A percentile compares a stretch with the other conserved stretches of the same genome.
Conservation (phyloP, 2,113 vertebrate genomes). For the Tinamus guttatus region DNA sequence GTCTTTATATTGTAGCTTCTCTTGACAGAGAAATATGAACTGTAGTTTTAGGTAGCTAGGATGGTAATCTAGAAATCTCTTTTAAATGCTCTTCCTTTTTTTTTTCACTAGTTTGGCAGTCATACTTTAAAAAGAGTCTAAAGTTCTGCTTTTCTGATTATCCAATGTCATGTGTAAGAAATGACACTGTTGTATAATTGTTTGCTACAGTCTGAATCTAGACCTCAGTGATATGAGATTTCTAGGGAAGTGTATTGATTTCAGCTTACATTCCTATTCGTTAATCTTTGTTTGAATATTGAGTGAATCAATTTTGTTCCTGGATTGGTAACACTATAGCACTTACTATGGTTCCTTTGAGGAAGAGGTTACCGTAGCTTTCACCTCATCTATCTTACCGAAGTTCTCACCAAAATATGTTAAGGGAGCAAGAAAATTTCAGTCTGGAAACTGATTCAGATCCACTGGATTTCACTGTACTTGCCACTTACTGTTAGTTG, state of each 20-base stretch:
- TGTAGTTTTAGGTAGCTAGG: not conserved
- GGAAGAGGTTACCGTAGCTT: not conserved
- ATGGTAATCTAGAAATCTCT: not conserved
- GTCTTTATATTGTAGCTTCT: not conserved
- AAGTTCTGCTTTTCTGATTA: not conserved
- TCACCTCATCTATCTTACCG: not conserved
- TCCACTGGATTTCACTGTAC: not conserved
- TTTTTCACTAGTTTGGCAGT: not conserved
- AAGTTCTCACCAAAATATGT: not conserved
- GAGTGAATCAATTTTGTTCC: not conserved
- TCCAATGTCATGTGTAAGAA: not conserved
- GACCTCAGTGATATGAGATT: not conserved
- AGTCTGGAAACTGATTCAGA: not conserved
- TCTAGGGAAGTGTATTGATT: not conserved
- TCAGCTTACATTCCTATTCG: not conserved
- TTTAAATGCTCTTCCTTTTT: not conserved
- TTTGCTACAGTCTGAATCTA: not conserved
- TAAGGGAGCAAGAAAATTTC: not conserved
- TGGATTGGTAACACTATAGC: not conserved
- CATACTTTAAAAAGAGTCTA: not conserved
- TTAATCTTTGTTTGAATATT: not conserved
- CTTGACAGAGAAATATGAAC: not conserved
- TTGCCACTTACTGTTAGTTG: not conserved
- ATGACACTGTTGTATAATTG: not conserved
- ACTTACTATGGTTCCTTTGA: not conserved